Evolutionary conservation across 23 tunicate species (phyloP).

Genomic region (Corella eumyota): DNA sequence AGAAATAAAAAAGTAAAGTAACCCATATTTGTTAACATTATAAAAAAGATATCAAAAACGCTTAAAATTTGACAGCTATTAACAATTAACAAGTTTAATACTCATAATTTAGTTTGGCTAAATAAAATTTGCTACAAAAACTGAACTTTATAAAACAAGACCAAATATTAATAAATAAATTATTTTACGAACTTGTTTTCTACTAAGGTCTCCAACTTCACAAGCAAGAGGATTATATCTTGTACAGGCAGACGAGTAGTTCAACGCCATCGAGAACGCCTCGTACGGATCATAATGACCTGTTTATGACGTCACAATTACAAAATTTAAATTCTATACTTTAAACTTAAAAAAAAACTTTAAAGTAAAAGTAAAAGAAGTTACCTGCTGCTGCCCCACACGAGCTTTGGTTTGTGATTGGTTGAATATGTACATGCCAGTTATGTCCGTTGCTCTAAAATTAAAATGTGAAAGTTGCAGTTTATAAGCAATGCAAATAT

Average conservation of each 20-base stretch:
- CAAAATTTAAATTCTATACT: too few relatives aligned
- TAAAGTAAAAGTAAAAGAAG: background rate
- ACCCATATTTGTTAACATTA: too few relatives aligned
- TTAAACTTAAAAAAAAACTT: too few relatives aligned
- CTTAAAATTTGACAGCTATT: too few relatives aligned
- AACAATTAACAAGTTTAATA: too few relatives aligned
- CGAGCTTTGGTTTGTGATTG: slow-evolving; percentile 9
- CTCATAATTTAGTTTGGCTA: too few relatives aligned
- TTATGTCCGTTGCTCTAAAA: slow-evolving; percentile 39
- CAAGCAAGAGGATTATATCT: slow-evolving; percentile 53
- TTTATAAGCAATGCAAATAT: background rate
- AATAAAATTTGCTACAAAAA: too few relatives aligned
- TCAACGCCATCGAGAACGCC: slow-evolving; percentile 11
- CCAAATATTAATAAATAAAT: background rate
- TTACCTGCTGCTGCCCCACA: slow-evolving; percentile 3
- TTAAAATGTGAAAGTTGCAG: background rate
- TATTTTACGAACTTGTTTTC: slow-evolving; percentile 45
- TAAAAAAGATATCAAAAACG: too few relatives aligned
- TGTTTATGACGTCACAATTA: too few relatives aligned
- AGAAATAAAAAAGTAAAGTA: too few relatives aligned
- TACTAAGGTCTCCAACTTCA: slow-evolving; percentile 84
- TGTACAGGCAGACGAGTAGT: slow-evolving; percentile 36
- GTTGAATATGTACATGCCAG: slow-evolving; percentile 68
- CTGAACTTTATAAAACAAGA: background rate
- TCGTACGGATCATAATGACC: slow-evolving; percentile 79